These are phyloP conservation scores for Rachycentron canadum DNA, from an alignment of 2,797 vertebrate genomes.

Conservation along the genomic window DNA sequence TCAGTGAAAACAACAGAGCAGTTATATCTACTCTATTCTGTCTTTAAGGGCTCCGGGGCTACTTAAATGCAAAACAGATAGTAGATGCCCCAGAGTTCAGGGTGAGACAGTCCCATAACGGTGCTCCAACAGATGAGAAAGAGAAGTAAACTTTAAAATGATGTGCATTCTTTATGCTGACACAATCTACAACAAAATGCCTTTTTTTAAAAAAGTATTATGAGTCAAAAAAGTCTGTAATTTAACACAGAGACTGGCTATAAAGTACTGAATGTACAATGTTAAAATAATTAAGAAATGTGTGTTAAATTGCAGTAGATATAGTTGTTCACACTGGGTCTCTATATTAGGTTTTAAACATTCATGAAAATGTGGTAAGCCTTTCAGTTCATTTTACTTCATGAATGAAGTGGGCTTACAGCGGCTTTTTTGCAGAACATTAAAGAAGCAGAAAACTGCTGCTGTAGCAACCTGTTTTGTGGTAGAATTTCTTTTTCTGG, in stretches of 20 bases:
- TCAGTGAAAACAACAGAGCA: not conserved
- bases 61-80: constrained; percentile 25
- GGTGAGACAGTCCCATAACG: constrained; percentile 24
- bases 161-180: not conserved
- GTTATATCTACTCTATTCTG: not conserved
- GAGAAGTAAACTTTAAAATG: not conserved
- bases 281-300: not conserved
- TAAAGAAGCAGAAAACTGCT: constrained; percentile 34
- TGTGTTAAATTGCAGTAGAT: not conserved
- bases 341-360: constrained; percentile 1
- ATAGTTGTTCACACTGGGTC: not conserved
- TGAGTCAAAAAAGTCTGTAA: not conserved
- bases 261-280: not conserved
- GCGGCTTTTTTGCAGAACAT: constrained; percentile 12
- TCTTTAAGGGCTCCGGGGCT: constrained; percentile 19
- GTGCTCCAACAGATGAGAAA: constrained; percentile 2
- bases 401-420: constrained; percentile 22
- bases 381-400: constrained; percentile 17
- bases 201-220: not conserved
- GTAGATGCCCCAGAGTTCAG: constrained; percentile 20
- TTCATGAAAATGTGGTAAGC: not conserved
- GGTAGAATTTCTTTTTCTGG: constrained; percentile 20
- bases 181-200: not conserved
- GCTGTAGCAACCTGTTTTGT: constrained; percentile 17
- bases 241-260: not conserved